Base-by-base conservation (phyloP, 2,888 invertebrate genomes). In the Caenorhabditis sp. region DNA sequence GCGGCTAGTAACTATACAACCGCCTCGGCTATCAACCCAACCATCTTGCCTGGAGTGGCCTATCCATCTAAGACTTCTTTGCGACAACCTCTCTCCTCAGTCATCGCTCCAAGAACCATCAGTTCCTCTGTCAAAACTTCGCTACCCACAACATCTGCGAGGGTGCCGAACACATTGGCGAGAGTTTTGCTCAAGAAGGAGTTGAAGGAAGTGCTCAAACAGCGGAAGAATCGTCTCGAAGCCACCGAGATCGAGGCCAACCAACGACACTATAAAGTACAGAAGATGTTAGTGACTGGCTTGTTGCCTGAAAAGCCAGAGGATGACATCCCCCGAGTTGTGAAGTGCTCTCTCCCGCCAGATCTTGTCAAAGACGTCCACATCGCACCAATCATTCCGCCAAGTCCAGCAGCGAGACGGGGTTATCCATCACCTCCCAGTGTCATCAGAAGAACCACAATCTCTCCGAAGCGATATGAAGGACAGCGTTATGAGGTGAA, bases 111-210 rank as follows among this genome's bases (percentile, higher is more conserved):
- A 57, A 59, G 27, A 8, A 31, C 67, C 1, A 59, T 60, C 10
- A 31, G 63, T 31, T 52, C 66, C 1, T 31, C 61, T 12, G 52
- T 57, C 36, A 36, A 59, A 56, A 49, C 23, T 25, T 59, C 52
- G 66, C 66, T 36, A 21, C 43, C 61, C 5, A 36, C 67, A 10
- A 54, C 65, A 17, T 57, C 76, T 14, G 68, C 77, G 0, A 70
- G 75, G 59, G 77, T 83, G 21, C 83, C 83, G 7, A 78, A 73
- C 50, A 84, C 85, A 1, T 64, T 85, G 67, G 85, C 84, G 14
- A 68, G 87, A 36, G 85, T 88, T 27, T 77, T 89, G 54, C 84
- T 90, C 63, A 89, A 90, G 74, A 89, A 90, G 72, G 90, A 90
- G 73, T 83, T 90, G 64, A 85, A 89, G 63, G 88, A 89, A 67